Percentiles rank a stretch among this genome's conserved stretches.
These are phyloP conservation scores for Myxocyprinus asiaticus DNA, from an alignment of 2,113 vertebrate genomes.

Conservation along the genomic window DNA sequence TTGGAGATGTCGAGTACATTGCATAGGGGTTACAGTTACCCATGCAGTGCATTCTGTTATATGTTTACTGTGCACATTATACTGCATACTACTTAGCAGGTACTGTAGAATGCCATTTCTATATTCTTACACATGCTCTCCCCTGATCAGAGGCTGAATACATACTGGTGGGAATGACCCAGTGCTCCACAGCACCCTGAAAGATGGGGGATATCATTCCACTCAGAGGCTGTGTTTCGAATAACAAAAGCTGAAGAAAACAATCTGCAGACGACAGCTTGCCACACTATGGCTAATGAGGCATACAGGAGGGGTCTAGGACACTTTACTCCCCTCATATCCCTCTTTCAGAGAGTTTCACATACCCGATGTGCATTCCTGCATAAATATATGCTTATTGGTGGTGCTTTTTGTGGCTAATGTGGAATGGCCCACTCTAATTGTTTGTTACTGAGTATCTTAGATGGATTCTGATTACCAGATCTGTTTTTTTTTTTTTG, in stretches of 20 bases:
- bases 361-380: constrained; percentile 67
- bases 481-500: too few relatives aligned
- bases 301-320: constrained; percentile 62
- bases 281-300: constrained; percentile 67
- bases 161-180: constrained; percentile 64
- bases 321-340: constrained; percentile 61
- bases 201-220: constrained; percentile 52
- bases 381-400: constrained; percentile 64
- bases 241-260: constrained; percentile 75
- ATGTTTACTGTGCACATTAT: too few relatives aligned
- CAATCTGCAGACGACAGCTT: constrained; percentile 63
- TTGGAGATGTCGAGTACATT: too few relatives aligned
- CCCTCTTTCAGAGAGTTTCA: constrained; percentile 55
- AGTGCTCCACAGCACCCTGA: constrained; percentile 58
- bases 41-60: too few relatives aligned
- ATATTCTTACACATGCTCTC: neutral
- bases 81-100: too few relatives aligned
- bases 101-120: too few relatives aligned
- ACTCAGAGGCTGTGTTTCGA: constrained; percentile 65
- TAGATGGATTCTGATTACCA: neutral
- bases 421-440: constrained; percentile 3
- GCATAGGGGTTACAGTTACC: too few relatives aligned
- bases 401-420: constrained; percentile 2
- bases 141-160: too few relatives aligned
- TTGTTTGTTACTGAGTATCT: neutral